A percentile compares a stretch with the other conserved stretches of the same genome.
Evolutionary conservation across 2,113 vertebrate genomes (phyloP).

Genomic region (Apus apus): DNA sequence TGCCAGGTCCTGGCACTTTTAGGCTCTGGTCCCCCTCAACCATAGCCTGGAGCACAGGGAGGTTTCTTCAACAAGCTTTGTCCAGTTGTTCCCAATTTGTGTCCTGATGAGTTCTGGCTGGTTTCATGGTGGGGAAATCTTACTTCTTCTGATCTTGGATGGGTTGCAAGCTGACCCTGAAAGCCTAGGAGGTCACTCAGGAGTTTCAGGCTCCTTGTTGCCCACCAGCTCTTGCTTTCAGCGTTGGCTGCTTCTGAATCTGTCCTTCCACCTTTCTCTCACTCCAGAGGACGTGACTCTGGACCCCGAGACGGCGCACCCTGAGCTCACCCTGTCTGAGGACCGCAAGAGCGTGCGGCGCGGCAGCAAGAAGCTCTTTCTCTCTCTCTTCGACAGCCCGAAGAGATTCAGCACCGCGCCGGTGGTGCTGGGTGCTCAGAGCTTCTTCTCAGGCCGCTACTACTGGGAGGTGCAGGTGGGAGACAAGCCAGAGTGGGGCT

Average conservation of each 20-base stretch:
- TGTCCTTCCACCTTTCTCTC: not conserved
- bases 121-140: not conserved
- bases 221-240: not conserved
- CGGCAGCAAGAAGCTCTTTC: constrained; percentile 71
- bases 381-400: constrained; percentile 62
- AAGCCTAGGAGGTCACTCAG: not conserved
- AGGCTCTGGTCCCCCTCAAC: not conserved
- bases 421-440: constrained; percentile 79
- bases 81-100: not conserved
- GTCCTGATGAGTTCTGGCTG: not conserved
- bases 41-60: not conserved
- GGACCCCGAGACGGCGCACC: constrained; percentile 78
- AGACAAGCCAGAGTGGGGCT: constrained; percentile 85
- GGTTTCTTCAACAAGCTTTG: not conserved
- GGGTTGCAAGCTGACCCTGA: not conserved
- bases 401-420: constrained; percentile 78
- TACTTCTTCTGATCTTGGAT: not conserved
- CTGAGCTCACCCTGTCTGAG: constrained; percentile 75
- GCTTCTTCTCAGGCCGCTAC: constrained; percentile 76
- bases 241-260: not conserved
- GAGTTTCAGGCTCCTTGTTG: not conserved
- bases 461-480: constrained; percentile 90
- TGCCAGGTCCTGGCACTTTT: not conserved
- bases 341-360: constrained; percentile 80
- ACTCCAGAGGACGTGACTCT: constrained; percentile 65